Evolutionary conservation across 2,113 vertebrate species (phyloP).

Genomic region (Glaucidium brasilianum): DNA sequence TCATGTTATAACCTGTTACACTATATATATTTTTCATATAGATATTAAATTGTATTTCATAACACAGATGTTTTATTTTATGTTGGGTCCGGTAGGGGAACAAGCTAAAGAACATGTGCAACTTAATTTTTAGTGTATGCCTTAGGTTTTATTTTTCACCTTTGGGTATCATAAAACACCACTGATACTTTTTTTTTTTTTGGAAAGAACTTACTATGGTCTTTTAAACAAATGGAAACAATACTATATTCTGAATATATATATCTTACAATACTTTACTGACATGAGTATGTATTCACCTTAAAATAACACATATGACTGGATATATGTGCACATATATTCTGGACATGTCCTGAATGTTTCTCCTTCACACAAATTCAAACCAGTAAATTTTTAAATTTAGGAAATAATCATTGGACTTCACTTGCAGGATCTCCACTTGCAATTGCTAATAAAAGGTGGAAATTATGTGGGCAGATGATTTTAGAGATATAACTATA

Average conservation of each 20-base stretch:
- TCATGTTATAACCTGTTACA: not conserved
- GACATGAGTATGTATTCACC: accelerated
- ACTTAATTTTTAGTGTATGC: not conserved
- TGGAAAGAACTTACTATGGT: not conserved
- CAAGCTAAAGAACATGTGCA: not conserved
- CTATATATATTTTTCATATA: not conserved
- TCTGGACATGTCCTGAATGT: not conserved
- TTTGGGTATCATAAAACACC: not conserved
- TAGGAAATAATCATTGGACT: not conserved
- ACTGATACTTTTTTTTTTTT: not conserved
- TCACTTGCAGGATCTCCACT: not conserved
- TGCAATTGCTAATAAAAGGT: not conserved
- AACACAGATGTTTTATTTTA: not conserved
- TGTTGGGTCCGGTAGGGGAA: not conserved
- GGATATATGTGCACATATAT: not conserved
- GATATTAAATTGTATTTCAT: not conserved
- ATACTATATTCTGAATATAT: not conserved
- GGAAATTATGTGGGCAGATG: not conserved
- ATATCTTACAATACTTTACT: not conserved
- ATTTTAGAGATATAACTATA: not conserved
- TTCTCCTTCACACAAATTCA: not conserved
- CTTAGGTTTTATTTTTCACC: not conserved
- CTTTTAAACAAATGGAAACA: not conserved
- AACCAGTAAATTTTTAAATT: not conserved
- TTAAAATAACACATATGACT: not conserved